Conservation (phyloP, 2,888 invertebrate species). For the Epirrhoe tristata region DNA sequence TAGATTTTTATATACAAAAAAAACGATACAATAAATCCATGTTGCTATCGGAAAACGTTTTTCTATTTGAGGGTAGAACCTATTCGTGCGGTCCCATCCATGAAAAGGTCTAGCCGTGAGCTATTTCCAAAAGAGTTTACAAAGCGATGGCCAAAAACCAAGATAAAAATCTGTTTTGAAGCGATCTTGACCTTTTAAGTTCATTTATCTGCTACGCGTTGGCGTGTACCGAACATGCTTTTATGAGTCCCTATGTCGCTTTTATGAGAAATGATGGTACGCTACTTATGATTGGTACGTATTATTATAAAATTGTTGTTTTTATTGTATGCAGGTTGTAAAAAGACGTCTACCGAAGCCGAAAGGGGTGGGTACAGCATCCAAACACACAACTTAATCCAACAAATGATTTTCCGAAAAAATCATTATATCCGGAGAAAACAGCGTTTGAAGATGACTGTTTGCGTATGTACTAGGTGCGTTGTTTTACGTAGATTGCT, state of each 20-base stretch:
- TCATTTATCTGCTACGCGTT: slow-evolving; percentile 35
- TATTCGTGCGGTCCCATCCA: slow-evolving; percentile 49
- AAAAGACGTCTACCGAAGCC: too few relatives aligned
- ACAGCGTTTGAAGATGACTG: too few relatives aligned
- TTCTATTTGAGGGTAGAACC: slow-evolving; percentile 50
- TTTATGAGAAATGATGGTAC: too few relatives aligned
- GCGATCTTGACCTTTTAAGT: slow-evolving; percentile 46
- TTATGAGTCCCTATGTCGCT: slow-evolving; percentile 5
- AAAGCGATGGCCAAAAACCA: slow-evolving; percentile 60
- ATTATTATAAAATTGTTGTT: too few relatives aligned
- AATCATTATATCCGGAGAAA: too few relatives aligned
- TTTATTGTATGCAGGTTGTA: too few relatives aligned
- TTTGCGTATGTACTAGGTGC: too few relatives aligned
- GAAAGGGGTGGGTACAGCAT: too few relatives aligned
- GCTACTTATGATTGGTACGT: too few relatives aligned
- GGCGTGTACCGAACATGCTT: slow-evolving; percentile 31
- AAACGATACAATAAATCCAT: slow-evolving; percentile 23
- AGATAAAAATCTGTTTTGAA: slow-evolving; percentile 55
- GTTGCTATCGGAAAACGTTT: slow-evolving; percentile 32
- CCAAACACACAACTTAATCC: too few relatives aligned
- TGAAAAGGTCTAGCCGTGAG: slow-evolving; percentile 61
- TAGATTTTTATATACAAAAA: slow-evolving; percentile 17
- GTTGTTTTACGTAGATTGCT: too few relatives aligned
- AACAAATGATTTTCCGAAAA: too few relatives aligned
- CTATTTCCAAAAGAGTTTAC: slow-evolving; percentile 62